Evolutionary conservation across 2,888 invertebrate genomes (phyloP), one percentile per base, ranked within the genome.

Genomic region (Mamestra brassicae): DNA sequence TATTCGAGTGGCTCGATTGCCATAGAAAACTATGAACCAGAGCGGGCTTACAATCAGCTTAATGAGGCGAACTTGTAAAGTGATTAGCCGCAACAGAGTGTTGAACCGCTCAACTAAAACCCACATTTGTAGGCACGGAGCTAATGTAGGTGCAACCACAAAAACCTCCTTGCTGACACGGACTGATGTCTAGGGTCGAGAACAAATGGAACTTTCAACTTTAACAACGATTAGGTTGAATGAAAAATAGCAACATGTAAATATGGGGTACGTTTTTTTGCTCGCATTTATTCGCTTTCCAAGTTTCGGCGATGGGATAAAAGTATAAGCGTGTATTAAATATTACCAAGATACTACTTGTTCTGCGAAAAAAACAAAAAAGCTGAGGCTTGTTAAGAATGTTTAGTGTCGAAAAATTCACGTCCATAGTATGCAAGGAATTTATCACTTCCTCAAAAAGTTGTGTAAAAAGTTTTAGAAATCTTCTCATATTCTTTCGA

Each of bases 191-290:
- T 87, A 85, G 89, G 89, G 90, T 89, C 90, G 87, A 82, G 83
- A 91, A 93, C 92, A 91, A 93, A 94, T 92, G 91, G 89, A 87
- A 87, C 84, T 89, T 89, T 88, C 87, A 82, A 88, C 89, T 90
- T 83, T 88, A 83, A 84, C 83, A 80, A 84, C 88, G 83, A 88
- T 89, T 88, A 90, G 85, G 86, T 87, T 78, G 76, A 84, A 89
- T 89, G 90, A 91, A 87, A 88, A 87, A 91, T 90, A 81, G 74
- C 84, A 85, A 84, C 78, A 85, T 85, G 81, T 86, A 80, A 86
- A 85, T 83, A 82, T 81, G 61, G 71, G 76, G 17, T 66, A 75
- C 17, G 42, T 73, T 85, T 80, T 47, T 87, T 85, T 82, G 63
- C 57, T 47, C 52, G 42, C 61, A 78, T 79, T 78, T 66, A 50